phyloP scores from a whole-genome alignment of 2,797 vertebrate species.

The Megalops cyprinoides region DNA sequence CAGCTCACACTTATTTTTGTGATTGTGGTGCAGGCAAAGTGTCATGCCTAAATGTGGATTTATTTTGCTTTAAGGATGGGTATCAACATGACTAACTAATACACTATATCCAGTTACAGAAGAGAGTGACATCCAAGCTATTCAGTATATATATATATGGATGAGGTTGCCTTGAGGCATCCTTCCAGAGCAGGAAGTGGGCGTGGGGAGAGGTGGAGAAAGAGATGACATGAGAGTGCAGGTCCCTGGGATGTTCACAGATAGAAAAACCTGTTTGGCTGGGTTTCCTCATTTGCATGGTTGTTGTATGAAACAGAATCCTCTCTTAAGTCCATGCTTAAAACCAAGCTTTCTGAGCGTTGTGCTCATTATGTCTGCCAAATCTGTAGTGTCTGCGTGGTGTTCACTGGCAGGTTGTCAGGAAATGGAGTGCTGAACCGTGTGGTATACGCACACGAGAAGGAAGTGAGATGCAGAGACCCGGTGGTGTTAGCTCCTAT shows the following conservation, averaged over 20 bases:
- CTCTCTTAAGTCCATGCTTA: neutral
- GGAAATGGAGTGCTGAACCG: neutral
- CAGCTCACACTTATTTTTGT: neutral
- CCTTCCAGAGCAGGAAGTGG: neutral
- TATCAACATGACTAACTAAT: neutral
- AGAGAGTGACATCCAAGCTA: no score
- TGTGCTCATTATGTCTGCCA: neutral
- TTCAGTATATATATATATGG: no score
- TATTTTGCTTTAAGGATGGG: neutral
- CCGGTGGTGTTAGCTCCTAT: neutral
- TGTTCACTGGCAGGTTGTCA: no score
- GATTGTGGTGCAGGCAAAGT: neutral
- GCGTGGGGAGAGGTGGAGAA: neutral
- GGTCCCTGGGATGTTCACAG: neutral
- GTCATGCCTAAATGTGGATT: neutral
- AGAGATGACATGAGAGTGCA: neutral
- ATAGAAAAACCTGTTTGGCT: slow-evolving; percentile 9
- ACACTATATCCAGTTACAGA: no score
- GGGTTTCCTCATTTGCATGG: neutral
- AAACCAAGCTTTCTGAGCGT: neutral
- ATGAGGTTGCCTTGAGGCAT: no score
- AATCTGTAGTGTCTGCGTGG: neutral
- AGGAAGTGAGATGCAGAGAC: neutral
- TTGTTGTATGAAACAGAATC: neutral
- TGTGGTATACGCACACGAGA: neutral